Conservation (phyloP, 2,113 vertebrate genomes). For the Sapajus apella region DNA sequence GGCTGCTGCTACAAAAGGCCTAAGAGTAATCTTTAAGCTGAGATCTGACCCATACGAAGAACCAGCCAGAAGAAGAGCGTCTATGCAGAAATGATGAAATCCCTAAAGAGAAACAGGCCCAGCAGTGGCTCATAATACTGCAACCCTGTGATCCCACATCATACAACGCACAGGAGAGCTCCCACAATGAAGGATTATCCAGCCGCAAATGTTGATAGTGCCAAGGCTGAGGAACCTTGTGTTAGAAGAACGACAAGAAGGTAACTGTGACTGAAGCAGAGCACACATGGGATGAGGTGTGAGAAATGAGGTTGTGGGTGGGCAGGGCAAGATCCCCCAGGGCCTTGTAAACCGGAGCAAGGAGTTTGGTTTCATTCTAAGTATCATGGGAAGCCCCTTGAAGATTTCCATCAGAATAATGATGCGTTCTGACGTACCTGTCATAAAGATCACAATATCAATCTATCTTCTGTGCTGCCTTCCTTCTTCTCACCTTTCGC, state of each 20-base stretch:
- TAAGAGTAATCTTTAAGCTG: background rate
- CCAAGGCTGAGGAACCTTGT: background rate
- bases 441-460: background rate
- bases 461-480: background rate
- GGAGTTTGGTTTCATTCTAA: background rate
- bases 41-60: background rate
- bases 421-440: accelerated
- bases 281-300: accelerated
- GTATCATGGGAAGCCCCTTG: background rate
- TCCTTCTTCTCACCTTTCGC: background rate
- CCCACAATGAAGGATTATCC: background rate
- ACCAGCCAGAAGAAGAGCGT: background rate
- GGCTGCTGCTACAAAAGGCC: background rate
- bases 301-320: background rate
- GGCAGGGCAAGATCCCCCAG: accelerated
- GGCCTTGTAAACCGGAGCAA: background rate
- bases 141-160: background rate
- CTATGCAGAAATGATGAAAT: background rate
- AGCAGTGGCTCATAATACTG: background rate
- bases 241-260: background rate
- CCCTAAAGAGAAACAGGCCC: background rate
- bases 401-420: background rate
- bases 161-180: background rate
- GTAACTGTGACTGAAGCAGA: background rate
- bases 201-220: background rate